phyloP scores from a whole-genome alignment of 2,113 vertebrate species.

The Psettodes erumei region DNA sequence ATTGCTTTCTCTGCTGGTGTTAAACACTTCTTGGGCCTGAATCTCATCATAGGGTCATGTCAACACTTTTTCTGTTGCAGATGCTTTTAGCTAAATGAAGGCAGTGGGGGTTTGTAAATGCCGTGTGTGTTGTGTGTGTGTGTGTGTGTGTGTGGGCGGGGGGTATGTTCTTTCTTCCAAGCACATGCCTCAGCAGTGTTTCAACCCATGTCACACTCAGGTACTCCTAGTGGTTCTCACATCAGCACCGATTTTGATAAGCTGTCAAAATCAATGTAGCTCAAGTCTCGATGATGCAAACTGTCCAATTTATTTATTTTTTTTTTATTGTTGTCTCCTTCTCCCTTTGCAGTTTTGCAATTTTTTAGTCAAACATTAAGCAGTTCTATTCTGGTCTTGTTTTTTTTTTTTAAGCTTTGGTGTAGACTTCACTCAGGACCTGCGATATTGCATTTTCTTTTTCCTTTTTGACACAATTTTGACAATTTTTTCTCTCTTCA shows the following conservation, averaged over 20 bases:
- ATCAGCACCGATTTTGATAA: constrained; percentile 74
- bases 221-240: constrained; percentile 65
- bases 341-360: constrained; percentile 53
- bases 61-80: constrained; percentile 45
- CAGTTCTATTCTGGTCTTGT: constrained; percentile 40
- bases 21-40: constrained; percentile 45
- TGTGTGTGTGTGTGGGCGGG: too few species aligned
- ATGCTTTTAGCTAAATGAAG: constrained; percentile 65
- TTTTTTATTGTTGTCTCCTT: constrained; percentile 19
- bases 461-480: background rate
- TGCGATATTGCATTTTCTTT: constrained; percentile 18
- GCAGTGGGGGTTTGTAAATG: background rate
- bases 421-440: constrained; percentile 34
- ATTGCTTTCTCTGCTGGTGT: constrained; percentile 45
- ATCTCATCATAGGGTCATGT: constrained; percentile 66
- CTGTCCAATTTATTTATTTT: constrained; percentile 26
- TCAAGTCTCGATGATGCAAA: constrained; percentile 59
- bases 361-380: constrained; percentile 58
- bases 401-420: constrained; percentile 6
- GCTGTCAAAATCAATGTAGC: constrained; percentile 75
- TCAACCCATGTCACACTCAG: constrained; percentile 66
- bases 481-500: constrained; percentile 19
- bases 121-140: too few species aligned
- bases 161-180: constrained; percentile 17
- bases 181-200: constrained; percentile 36